Base-by-base conservation (phyloP, 1,140 invertebrate genomes). In the Saccostrea cuccullata region DNA sequence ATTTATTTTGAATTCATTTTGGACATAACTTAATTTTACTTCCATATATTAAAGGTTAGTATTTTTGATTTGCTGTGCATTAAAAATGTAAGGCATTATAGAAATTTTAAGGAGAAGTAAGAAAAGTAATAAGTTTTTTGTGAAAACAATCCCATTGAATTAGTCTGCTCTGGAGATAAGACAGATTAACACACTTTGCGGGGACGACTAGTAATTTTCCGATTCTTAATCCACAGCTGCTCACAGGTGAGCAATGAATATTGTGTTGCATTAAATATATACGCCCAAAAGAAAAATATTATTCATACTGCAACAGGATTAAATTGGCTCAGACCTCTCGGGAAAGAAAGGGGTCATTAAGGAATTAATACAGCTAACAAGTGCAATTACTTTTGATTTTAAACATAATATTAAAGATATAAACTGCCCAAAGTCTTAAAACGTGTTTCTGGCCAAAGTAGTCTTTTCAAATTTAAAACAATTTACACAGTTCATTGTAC, bases 391-490 rank as follows among this genome's bases (percentile, higher is more conserved):
- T 77, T 77, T 30, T 77, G 70, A 77, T 77, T 77, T 77, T 6
- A 30, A 77, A 30, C 70, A 77, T 30, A 77, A 40, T 77, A 17
- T 8, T 77, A 30, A 77, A 77, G 70, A 77, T 77, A 77, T 77
- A 77, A 15, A 77, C 9, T 77, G 70, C 70, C 70, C 70, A 13
- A 40, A 77, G 70, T 30, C 26, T 77, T 77, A 77, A 77, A 77
- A 77, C 13, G 70, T 77, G 70, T 77, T 26, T 77, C 70, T 77
- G 70, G 70, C 70, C 15, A 77, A 77, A 77, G 23, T 26, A 77
- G 70, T 23, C 70, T 77, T 77, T 77, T 77, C 70, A 77, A 77
- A 30, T 77, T 77, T 77, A 77, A 77, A 77, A 77, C 70, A 77
- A 77, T 77, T 77, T 77, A 77, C n/a, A 77, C 23, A 77, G 26